Percentiles rank a stretch among this genome's conserved stretches.
These are phyloP conservation scores for Tapirus indicus DNA, from an alignment of 2,797 vertebrate species.

Conservation along the genomic window DNA sequence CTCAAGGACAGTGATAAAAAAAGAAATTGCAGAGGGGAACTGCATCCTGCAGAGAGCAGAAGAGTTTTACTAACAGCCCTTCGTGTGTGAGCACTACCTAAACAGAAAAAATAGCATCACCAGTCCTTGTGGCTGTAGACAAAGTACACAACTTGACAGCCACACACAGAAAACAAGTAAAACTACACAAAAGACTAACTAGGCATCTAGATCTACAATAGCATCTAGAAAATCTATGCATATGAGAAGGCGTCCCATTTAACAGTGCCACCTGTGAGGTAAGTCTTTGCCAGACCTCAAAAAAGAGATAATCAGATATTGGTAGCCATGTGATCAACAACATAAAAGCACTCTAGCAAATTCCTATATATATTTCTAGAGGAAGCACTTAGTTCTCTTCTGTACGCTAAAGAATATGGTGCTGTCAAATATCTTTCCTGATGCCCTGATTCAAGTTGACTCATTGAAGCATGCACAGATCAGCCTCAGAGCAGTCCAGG, in stretches of 20 bases:
- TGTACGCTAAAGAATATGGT: slow-evolving; percentile 31
- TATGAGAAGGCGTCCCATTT: background rate
- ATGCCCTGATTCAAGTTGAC: slow-evolving; percentile 52
- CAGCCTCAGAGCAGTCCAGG: slow-evolving; percentile 24
- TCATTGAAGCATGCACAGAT: slow-evolving; percentile 72
- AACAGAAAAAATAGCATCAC: background rate
- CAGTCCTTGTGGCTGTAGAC: background rate
- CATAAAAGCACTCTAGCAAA: background rate
- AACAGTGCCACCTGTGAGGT: background rate
- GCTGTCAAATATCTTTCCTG: slow-evolving; percentile 25
- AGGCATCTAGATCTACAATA: background rate
- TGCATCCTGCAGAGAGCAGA: slow-evolving; percentile 66
- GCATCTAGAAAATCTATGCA: background rate
- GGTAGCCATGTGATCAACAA: background rate
- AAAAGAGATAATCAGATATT: background rate
- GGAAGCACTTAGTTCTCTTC: background rate
- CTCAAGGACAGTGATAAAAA: slow-evolving; percentile 54
- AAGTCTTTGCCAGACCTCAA: background rate
- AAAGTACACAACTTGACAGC: background rate
- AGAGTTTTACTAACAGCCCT: slow-evolving; percentile 29
- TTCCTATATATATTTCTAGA: background rate
- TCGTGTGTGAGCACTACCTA: background rate
- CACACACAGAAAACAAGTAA: slow-evolving; percentile 44
- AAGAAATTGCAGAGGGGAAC: slow-evolving; percentile 53
- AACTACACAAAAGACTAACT: background rate